A percentile compares a stretch with the other conserved stretches of the same genome.
phyloP scores from a whole-genome alignment of 2,113 vertebrate genomes.

The Eudyptes chrysolophus region DNA sequence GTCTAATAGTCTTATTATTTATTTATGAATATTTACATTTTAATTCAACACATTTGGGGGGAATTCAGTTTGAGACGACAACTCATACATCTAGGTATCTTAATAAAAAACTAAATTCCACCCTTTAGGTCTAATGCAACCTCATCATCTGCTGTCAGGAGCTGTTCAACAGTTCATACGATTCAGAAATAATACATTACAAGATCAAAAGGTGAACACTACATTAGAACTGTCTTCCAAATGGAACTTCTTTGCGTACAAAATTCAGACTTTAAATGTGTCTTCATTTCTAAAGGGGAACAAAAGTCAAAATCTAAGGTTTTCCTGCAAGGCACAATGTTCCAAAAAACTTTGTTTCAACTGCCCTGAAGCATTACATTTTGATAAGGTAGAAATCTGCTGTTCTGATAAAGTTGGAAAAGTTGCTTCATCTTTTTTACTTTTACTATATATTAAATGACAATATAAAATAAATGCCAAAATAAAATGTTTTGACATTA shows the following conservation, averaged over 20 bases:
- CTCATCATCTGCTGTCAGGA: slow-evolving; percentile 45
- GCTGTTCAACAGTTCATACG: slow-evolving; percentile 61
- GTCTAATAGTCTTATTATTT: slow-evolving; percentile 25
- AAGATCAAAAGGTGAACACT: slow-evolving; percentile 63
- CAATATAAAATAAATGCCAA: slow-evolving; percentile 32
- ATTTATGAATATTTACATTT: slow-evolving; percentile 38
- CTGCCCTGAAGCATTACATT: slow-evolving; percentile 1
- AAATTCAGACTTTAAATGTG: slow-evolving; percentile 44
- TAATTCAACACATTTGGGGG: slow-evolving; percentile 30
- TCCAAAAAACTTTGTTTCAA: slow-evolving; percentile 27
- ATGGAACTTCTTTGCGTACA: slow-evolving; percentile 24
- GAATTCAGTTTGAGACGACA: accelerated
- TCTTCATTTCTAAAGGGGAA: slow-evolving; percentile 27
- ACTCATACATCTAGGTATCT: neutral
- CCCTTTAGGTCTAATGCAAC: slow-evolving; percentile 5
- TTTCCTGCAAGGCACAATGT: slow-evolving; percentile 16
- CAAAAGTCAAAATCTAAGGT: slow-evolving; percentile 49
- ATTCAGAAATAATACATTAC: slow-evolving; percentile 71
- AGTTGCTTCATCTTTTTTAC: neutral
- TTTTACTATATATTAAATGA: slow-evolving; percentile 16
- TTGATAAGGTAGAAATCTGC: slow-evolving; percentile 19
- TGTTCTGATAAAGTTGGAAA: slow-evolving; percentile 21
- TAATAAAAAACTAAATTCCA: slow-evolving; percentile 8
- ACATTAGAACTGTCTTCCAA: slow-evolving; percentile 35
- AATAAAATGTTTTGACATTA: slow-evolving; percentile 24